These are phyloP conservation scores for Turdus rufiventris DNA, from an alignment of 2,113 vertebrate species.

Conservation along the genomic window DNA sequence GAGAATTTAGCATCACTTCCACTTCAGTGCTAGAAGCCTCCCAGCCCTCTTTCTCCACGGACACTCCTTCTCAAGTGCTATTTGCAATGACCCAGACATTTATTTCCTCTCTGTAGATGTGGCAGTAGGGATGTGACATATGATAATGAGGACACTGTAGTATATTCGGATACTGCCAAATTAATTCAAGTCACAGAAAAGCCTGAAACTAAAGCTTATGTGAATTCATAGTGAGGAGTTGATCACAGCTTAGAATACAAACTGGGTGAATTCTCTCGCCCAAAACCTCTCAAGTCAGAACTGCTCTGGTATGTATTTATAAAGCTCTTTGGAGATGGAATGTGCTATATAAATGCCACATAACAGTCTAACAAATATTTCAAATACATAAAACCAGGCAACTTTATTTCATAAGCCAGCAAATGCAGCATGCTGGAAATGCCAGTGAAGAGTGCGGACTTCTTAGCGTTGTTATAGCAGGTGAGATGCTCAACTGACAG, in stretches of 20 bases:
- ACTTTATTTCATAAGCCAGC: slow-evolving; percentile 42
- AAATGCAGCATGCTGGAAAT: slow-evolving; percentile 27
- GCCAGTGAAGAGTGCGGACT: neutral
- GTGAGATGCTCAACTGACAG: slow-evolving; percentile 5
- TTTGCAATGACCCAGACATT: neutral
- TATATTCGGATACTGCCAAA: neutral
- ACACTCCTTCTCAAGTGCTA: neutral
- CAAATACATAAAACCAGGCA: neutral
- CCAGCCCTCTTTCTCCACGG: neutral
- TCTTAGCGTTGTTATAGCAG: neutral
- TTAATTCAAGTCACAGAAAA: neutral
- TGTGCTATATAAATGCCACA: neutral
- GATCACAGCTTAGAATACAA: neutral
- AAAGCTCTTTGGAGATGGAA: neutral
- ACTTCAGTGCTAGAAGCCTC: neutral
- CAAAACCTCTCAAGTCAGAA: neutral
- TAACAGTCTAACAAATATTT: slow-evolving; percentile 17
- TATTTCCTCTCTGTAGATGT: neutral
- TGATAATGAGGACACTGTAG: neutral
- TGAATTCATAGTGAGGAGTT: neutral
- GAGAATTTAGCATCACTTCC: neutral
- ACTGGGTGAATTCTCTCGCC: neutral
- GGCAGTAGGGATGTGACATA: neutral
- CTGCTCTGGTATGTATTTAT: neutral
- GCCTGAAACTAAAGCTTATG: neutral